Evolutionary conservation across 2,797 vertebrate species (phyloP).

Genomic region (Gymnoscopelus microlampas): DNA sequence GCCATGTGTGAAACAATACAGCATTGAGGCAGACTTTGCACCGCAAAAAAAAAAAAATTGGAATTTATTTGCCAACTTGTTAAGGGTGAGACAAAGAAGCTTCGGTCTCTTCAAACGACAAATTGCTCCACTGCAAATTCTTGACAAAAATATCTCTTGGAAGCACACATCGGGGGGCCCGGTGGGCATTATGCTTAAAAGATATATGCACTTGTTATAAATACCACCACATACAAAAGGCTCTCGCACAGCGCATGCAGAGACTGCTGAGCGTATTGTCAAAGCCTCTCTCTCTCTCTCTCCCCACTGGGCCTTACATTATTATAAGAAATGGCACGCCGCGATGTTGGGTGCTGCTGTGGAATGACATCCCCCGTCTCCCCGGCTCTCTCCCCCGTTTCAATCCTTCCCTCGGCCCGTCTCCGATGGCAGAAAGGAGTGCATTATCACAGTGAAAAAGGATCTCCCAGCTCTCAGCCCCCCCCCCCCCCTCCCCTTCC

Average conservation of each 20-base stretch:
- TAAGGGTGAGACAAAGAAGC: conserved; percentile 14
- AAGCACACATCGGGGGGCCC: too few species aligned
- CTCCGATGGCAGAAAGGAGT: conserved; percentile 63
- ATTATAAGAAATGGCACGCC: conserved; percentile 37
- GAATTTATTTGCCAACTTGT: conserved; percentile 35
- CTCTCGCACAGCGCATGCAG: too few species aligned
- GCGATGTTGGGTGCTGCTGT: conserved; percentile 59
- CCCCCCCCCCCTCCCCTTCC: neutral
- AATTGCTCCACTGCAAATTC: too few species aligned
- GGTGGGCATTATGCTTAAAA: too few species aligned
- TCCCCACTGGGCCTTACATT: conserved; percentile 40
- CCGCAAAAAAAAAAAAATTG: conserved; percentile 15
- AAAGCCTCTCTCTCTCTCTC: conserved; percentile 54
- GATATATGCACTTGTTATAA: too few species aligned
- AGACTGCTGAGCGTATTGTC: conserved; percentile 24
- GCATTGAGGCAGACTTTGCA: conserved; percentile 24
- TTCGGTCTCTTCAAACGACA: neutral
- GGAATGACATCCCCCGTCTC: conserved; percentile 66
- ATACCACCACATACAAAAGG: too few species aligned
- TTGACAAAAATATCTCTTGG: too few species aligned
- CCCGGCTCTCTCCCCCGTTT: conserved; percentile 63
- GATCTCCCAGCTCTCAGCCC: conserved; percentile 49
- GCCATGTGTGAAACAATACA: conserved; percentile 29
- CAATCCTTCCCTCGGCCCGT: conserved; percentile 60
- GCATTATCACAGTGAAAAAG: conserved; percentile 74